Evolutionary conservation across 2,113 vertebrate species (phyloP).

Genomic region (Chionomys nivalis): DNA sequence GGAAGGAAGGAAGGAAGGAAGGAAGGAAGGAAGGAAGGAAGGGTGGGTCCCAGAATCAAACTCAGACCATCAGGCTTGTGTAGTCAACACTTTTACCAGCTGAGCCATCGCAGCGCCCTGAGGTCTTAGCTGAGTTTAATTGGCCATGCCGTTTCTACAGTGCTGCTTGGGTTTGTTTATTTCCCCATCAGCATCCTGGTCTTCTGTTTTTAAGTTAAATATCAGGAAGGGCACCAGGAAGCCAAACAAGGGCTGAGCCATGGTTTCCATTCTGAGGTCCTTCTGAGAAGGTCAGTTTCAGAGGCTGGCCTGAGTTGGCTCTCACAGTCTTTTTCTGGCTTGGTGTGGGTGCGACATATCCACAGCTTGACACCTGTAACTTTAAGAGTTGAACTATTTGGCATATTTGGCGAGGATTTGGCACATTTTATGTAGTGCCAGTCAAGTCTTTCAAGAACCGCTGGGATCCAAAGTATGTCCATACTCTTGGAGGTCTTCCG

Average conservation of each 20-base stretch:
- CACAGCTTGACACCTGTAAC: not conserved
- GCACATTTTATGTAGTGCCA: not conserved
- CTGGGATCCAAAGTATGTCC: not conserved
- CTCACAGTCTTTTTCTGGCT: not conserved
- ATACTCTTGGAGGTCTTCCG: not conserved
- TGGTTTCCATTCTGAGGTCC: not conserved
- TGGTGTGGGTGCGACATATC: not conserved
- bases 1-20: no score
- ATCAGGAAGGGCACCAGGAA: not conserved
- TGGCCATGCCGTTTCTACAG: not conserved
- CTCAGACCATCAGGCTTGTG: not conserved
- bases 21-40: not conserved
- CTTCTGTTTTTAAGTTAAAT: not conserved
- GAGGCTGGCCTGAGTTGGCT: not conserved
- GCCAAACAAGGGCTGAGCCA: not conserved
- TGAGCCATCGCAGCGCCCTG: not conserved
- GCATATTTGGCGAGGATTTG: not conserved
- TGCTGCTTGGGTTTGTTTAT: not conserved
- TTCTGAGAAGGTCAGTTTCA: not conserved
- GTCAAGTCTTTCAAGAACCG: not conserved
- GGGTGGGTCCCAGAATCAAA: not conserved
- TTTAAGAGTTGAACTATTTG: not conserved
- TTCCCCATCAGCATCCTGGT: not conserved
- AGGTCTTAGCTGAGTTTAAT: not conserved
- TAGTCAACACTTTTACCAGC: not conserved